Conservation (phyloP, 2,888 invertebrate species). For the Lingula anatina region DNA sequence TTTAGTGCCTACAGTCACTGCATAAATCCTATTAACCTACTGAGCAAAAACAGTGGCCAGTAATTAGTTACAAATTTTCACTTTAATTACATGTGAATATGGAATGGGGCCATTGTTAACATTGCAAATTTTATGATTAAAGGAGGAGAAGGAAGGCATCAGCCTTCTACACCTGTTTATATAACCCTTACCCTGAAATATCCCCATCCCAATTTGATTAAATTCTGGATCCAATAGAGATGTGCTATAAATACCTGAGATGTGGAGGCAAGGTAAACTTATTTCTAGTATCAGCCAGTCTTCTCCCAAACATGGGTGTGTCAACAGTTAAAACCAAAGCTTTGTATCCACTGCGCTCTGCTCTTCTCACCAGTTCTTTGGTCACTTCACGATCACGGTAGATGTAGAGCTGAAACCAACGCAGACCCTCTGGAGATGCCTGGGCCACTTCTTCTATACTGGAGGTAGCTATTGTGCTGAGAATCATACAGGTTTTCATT, state of each 20-base stretch:
- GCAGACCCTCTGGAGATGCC: conserved; percentile 59
- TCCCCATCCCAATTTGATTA: no score
- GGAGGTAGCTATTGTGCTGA: conserved; percentile 81
- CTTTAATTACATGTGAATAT: no score
- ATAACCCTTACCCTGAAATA: no score
- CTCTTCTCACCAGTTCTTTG: conserved; percentile 63
- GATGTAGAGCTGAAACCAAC: conserved; percentile 91
- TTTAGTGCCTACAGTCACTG: no score
- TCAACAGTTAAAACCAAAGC: conserved; percentile 85
- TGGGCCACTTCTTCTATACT: conserved; percentile 82
- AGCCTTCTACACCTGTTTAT: no score
- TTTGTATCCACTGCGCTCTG: conserved; percentile 78
- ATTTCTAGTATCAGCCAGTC: conserved; percentile 77
- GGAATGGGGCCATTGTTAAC: no score
- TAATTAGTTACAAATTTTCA: no score
- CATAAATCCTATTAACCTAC: no score
- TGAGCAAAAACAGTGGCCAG: no score
- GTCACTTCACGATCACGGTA: conserved; percentile 57
- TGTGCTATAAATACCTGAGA: conserved; percentile 62
- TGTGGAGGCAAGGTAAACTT: conserved; percentile 77
- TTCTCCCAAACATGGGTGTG: conserved; percentile 72
- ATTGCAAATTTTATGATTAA: no score
- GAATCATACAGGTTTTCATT: conserved; percentile 69
- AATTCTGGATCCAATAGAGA: background rate
- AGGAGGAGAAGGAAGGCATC: no score